These are phyloP conservation scores for Bombus difficillimus DNA, from an alignment of 1,140 invertebrate species.

Conservation along the genomic window DNA sequence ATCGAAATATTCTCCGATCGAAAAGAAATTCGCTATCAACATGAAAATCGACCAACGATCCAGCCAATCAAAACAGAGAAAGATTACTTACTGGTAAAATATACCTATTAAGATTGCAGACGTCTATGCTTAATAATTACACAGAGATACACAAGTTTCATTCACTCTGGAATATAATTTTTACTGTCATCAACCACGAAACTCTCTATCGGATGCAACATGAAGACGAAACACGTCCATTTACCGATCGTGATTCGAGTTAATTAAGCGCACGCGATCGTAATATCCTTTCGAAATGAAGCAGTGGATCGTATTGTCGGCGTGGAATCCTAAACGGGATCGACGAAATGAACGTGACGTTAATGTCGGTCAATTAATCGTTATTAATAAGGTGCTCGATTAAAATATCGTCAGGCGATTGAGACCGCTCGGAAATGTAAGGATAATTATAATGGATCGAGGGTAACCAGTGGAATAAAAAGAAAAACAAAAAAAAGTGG, in stretches of 20 bases:
- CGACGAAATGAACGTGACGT: neutral
- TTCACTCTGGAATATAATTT: neutral
- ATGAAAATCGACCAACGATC: neutral
- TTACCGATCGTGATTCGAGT: neutral
- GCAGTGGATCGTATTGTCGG: neutral
- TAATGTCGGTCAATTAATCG: neutral
- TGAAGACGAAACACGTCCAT: neutral
- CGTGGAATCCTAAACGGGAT: neutral
- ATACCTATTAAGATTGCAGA: neutral
- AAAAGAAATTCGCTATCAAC: too few relatives aligned
- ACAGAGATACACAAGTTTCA: too few relatives aligned
- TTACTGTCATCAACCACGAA: neutral
- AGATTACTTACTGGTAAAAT: neutral
- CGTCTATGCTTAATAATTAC: neutral
- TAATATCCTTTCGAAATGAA: neutral
- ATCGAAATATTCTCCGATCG: too few relatives aligned
- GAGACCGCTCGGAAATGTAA: neutral
- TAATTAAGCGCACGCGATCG: neutral
- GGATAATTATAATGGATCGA: neutral
- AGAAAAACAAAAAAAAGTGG: slow-evolving; percentile 13
- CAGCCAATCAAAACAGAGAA: neutral
- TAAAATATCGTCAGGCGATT: neutral
- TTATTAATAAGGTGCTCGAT: neutral
- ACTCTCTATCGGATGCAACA: neutral
- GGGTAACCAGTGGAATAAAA: neutral